Conservation (phyloP, 2,113 vertebrate genomes). For the Fulica atra region DNA sequence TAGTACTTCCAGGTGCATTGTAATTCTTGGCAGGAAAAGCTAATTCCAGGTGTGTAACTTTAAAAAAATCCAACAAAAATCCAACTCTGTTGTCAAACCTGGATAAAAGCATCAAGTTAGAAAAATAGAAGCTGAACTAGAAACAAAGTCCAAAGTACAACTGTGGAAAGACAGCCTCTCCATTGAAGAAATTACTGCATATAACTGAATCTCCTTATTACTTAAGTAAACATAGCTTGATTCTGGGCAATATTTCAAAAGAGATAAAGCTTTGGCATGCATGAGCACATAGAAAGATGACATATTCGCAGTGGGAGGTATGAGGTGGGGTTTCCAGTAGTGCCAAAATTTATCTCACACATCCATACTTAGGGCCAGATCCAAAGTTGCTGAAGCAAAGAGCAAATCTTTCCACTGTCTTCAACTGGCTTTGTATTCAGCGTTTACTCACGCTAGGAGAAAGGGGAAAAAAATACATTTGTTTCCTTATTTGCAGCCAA, state of each 20-base stretch:
- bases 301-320: constrained; percentile 79
- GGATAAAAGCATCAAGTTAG: constrained; percentile 79
- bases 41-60: constrained; percentile 80
- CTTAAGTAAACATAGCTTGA: constrained; percentile 76
- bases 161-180: constrained; percentile 39
- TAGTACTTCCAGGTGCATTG: constrained; percentile 78
- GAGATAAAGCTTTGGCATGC: constrained; percentile 68
- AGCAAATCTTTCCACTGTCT: constrained; percentile 36
- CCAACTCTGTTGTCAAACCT: constrained; percentile 71
- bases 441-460: not conserved
- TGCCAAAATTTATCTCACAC: constrained; percentile 67
- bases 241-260: constrained; percentile 77
- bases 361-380: not conserved
- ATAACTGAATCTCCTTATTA: constrained; percentile 73
- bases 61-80: constrained; percentile 37
- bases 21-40: constrained; percentile 74
- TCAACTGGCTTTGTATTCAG: not conserved
- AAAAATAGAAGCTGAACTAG: constrained; percentile 68
- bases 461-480: not conserved
- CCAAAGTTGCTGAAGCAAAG: constrained; percentile 23
- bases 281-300: constrained; percentile 70
- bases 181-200: constrained; percentile 59
- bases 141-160: constrained; percentile 69
- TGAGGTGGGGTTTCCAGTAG: constrained; percentile 67
- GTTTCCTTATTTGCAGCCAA: constrained; percentile 51